Percentiles rank a stretch among this genome's conserved stretches.
Conservation (phyloP, 2,888 invertebrate species). For the Dynastes grantii region DNA sequence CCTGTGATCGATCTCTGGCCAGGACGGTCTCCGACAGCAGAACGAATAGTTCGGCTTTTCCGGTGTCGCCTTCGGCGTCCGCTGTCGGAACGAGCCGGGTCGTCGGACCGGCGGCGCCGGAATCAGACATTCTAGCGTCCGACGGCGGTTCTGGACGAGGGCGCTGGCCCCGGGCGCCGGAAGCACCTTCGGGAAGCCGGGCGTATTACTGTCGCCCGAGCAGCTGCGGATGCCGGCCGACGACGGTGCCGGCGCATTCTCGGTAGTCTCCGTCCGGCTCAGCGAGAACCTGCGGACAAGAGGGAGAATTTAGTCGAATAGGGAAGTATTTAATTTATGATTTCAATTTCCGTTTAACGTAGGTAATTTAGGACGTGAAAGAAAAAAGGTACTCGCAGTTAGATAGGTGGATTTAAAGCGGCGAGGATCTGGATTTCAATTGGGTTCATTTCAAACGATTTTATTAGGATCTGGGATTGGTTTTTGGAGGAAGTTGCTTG, state of each 20-base stretch:
- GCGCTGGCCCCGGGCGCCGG: conserved; percentile 80
- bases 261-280: conserved; percentile 66
- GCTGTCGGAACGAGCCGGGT: conserved; percentile 72
- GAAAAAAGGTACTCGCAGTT: not conserved
- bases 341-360: not conserved
- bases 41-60: conserved; percentile 78
- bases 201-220: conserved; percentile 69
- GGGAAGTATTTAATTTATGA: conserved; percentile 8
- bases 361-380: not conserved
- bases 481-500: no score
- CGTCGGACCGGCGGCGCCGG: conserved; percentile 67
- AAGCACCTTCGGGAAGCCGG: conserved; percentile 80
- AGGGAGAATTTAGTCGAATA: no score
- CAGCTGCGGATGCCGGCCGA: conserved; percentile 65
- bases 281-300: conserved; percentile 68
- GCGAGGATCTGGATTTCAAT: no score
- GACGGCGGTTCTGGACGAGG: conserved; percentile 71
- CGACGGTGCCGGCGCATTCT: conserved; percentile 64
- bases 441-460: no score
- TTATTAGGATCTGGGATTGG: no score
- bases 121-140: conserved; percentile 75
- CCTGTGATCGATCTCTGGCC: conserved; percentile 90
- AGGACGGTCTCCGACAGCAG: conserved; percentile 84
- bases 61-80: conserved; percentile 69
- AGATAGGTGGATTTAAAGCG: no score